Conservation (phyloP, 2,113 vertebrate species). For the Lophochroa leadbeateri region DNA sequence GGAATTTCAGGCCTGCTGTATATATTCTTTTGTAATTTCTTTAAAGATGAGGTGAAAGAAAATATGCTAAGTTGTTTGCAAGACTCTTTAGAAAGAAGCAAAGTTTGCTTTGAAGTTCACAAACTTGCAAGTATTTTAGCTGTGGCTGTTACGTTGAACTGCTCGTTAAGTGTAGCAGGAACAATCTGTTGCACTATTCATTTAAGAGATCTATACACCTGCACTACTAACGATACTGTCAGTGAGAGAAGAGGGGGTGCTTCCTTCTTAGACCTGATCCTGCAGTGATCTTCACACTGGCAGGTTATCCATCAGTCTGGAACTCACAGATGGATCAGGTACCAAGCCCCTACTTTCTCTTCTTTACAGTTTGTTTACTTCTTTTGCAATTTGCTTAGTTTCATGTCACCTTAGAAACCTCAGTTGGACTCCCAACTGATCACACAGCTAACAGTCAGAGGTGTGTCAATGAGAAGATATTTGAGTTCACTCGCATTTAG, state of each 20-base stretch:
- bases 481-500: neutral
- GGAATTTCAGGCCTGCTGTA: constrained; percentile 35
- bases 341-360: neutral
- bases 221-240: constrained; percentile 20
- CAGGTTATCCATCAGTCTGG: neutral
- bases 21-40: constrained; percentile 45
- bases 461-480: neutral
- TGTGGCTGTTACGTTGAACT: neutral
- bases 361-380: neutral
- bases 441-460: neutral
- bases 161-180: constrained; percentile 32
- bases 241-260: neutral
- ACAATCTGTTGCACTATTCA: constrained; percentile 52
- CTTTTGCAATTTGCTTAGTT: neutral
- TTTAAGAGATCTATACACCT: constrained; percentile 13
- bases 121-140: neutral
- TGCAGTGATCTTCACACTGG: neutral
- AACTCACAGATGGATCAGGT: neutral
- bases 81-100: neutral
- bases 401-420: neutral
- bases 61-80: constrained; percentile 12
- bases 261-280: neutral
- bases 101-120: constrained; percentile 60
- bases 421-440: neutral
- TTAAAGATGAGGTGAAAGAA: constrained; percentile 40